phyloP scores from a whole-genome alignment of 2,888 invertebrate species.

The Pterobdella sp. region DNA sequence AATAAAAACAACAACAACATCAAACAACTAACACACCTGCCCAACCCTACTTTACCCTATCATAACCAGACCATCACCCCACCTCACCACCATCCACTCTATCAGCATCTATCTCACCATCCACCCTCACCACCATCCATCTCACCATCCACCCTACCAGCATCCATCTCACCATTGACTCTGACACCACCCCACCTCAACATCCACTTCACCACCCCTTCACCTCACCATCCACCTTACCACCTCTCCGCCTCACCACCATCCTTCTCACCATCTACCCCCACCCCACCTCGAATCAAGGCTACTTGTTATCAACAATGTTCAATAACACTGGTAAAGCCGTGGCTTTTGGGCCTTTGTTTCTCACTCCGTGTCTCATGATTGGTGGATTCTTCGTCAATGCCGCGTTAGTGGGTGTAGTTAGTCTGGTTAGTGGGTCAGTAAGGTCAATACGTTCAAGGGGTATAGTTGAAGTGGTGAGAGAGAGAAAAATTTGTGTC shows the following conservation, averaged over 20 bases:
- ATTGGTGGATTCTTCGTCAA: constrained; percentile 94
- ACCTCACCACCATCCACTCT: background rate
- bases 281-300: constrained; percentile 27
- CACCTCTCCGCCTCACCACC: background rate
- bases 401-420: constrained; percentile 66
- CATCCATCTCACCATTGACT: background rate
- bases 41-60: too few species aligned
- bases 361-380: constrained; percentile 83
- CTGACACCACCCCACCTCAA: background rate
- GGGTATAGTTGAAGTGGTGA: too few species aligned
- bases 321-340: constrained; percentile 78
- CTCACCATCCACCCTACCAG: background rate
- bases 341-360: constrained; percentile 78
- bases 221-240: background rate
- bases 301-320: constrained; percentile 81
- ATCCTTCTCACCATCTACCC: background rate
- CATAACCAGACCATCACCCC: background rate
- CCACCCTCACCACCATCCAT: background rate
- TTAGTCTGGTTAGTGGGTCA: too few species aligned
- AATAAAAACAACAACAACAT: too few species aligned
- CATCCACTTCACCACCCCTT: background rate
- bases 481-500: too few species aligned
- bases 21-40: too few species aligned
- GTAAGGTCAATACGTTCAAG: too few species aligned
- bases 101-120: background rate